Evolutionary conservation across 2,888 invertebrate species (phyloP), one percentile per base, ranked within the genome.

Genomic region (Tetragonisca angustula): DNA sequence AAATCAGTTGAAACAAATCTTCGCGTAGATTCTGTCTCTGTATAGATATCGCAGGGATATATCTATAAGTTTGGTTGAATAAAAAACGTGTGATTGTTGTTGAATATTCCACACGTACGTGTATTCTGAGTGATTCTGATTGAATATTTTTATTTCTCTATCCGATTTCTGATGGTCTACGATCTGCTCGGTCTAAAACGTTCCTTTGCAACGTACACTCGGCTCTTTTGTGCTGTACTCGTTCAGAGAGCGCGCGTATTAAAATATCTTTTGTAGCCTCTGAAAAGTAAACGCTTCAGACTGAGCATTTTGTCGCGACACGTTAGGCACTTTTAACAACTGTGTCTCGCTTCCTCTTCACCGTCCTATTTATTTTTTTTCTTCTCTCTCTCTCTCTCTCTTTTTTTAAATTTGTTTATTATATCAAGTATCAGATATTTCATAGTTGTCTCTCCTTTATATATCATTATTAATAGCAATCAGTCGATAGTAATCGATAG

Each of bases 261-360:
- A 49, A 64, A 79, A 70, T 70, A 71, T 82, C 70, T 74, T 82
- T 82, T 82, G 74, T 75, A 50, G 59, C 74, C 70, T 71, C 19
- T 64, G 59, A 52, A 82, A 82, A 59, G 82, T 75, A 61, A 82
- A 82, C 70, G 80, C 70, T 70, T 74, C 56, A 49, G 32, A 54
- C 74, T 19, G 65, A 75, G 65, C 56, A 59, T 74, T 81, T 71
- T 74, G 74, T 80, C 64, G 59, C 70, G 43, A 70, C 59, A 27
- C 59, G 52, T 62, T 50, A 50, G 62, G 54, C 73, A 49, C 65
- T 75, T 75, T 81, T 24, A 61, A 71, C 65, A 43, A 56, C 36
- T 70, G 2, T 56, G 24, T 80, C 64, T 11, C 54, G 49, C 62
- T 32, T 64, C 52, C 50, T 62, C 36, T 50, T 70, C 36, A 52